These are phyloP conservation scores for Brachymystax lenok DNA, from an alignment of 2,797 vertebrate species.

Conservation along the genomic window DNA sequence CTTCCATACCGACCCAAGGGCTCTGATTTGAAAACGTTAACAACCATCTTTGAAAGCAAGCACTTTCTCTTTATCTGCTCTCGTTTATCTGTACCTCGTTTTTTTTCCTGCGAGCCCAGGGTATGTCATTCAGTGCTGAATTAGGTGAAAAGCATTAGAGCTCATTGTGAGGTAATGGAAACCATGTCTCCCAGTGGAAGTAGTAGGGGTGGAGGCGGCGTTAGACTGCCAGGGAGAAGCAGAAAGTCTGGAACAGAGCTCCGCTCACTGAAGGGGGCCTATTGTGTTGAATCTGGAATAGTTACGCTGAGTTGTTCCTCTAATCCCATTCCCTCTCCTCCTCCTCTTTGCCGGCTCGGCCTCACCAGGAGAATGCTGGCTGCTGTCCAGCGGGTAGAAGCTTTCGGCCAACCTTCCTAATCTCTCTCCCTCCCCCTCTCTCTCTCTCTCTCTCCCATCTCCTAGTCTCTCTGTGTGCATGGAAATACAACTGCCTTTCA, in stretches of 20 bases:
- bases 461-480: not conserved
- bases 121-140: not conserved
- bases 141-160: not conserved
- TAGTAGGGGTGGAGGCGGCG: constrained; percentile 14
- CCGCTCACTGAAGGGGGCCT: constrained; percentile 19
- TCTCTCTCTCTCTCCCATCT: constrained; percentile 1
- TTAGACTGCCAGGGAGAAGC: constrained; percentile 34
- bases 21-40: not conserved
- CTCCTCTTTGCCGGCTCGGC: not conserved
- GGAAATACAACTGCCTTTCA: constrained; percentile 37
- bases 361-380: constrained; percentile 35
- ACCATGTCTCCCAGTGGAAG: constrained; percentile 12
- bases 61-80: not conserved
- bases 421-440: not conserved
- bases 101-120: not conserved
- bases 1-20: not conserved
- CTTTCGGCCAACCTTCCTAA: constrained; percentile 14
- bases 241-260: constrained; percentile 16
- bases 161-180: constrained; percentile 30
- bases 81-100: not conserved
- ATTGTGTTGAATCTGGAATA: constrained; percentile 45
- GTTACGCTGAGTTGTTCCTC: constrained; percentile 23
- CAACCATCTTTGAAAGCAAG: not conserved
- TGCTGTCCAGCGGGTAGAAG: constrained; percentile 50
- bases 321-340: not conserved